Conservation (phyloP, 2,113 vertebrate species). For the Pardalotus punctatus region DNA sequence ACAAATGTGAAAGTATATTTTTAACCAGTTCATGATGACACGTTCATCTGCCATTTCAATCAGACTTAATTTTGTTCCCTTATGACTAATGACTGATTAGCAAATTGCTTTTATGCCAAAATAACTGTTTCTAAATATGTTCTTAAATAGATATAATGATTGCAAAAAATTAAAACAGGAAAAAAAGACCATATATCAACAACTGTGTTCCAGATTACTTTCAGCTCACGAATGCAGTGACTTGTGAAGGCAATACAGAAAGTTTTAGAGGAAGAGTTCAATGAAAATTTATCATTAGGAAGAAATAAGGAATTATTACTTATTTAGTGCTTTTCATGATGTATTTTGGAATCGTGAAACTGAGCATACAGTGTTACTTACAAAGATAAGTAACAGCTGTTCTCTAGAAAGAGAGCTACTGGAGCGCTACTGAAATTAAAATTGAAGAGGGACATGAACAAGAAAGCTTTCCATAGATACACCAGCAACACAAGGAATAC, state of each 20-base stretch:
- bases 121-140: conserved; percentile 43
- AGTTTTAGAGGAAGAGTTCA: background rate
- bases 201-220: background rate
- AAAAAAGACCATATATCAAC: background rate
- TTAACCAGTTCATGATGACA: conserved; percentile 6
- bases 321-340: background rate
- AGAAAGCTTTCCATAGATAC: background rate
- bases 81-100: conserved; percentile 47
- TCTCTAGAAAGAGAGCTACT: background rate
- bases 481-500: background rate
- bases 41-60: conserved; percentile 35
- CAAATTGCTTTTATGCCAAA: conserved; percentile 46
- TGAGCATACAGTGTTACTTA: background rate
- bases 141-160: conserved; percentile 23
- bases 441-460: background rate
- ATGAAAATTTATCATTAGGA: background rate
- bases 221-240: background rate
- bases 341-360: background rate
- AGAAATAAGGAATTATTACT: background rate
- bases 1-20: conserved; percentile 11
- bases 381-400: background rate
- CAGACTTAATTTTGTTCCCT: conserved; percentile 20
- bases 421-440: background rate
- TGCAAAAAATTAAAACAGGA: conserved; percentile 23
- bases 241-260: background rate